phyloP scores from a whole-genome alignment of 2,113 vertebrate genomes.

The Grallaria varia region DNA sequence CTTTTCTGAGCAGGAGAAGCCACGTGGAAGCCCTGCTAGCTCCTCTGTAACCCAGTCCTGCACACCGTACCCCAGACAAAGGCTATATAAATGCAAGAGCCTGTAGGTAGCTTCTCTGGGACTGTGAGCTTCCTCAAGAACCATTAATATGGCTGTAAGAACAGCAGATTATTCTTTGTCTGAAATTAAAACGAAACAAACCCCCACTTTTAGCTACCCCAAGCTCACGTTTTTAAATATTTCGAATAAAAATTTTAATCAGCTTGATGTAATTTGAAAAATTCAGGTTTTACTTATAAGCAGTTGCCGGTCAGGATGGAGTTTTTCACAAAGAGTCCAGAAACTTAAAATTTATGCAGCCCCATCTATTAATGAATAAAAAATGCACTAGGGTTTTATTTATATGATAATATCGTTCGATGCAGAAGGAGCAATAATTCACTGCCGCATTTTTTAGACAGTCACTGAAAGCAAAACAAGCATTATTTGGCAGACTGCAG shows the following conservation, averaged over 20 bases:
- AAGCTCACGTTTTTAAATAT: neutral
- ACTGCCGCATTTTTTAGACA: neutral
- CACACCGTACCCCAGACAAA: neutral
- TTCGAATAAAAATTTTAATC: neutral
- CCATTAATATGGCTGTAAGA: neutral
- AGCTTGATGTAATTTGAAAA: neutral
- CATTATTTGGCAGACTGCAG: neutral
- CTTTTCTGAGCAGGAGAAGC: neutral
- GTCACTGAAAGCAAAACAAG: neutral
- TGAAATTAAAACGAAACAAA: neutral
- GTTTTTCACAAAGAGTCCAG: neutral
- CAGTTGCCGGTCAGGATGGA: neutral
- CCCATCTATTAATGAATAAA: neutral
- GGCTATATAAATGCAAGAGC: neutral
- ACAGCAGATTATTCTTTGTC: neutral
- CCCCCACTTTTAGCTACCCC: neutral
- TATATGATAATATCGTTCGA: neutral
- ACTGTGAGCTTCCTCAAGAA: neutral
- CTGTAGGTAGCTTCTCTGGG: neutral
- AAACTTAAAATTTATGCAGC: neutral
- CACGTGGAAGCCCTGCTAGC: neutral
- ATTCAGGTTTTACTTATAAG: neutral
- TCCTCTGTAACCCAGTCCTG: neutral
- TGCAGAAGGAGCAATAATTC: neutral
- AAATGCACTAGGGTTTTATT: neutral